Evolutionary conservation across 2,797 vertebrate species (phyloP).

Genomic region (Sebastes alutus): DNA sequence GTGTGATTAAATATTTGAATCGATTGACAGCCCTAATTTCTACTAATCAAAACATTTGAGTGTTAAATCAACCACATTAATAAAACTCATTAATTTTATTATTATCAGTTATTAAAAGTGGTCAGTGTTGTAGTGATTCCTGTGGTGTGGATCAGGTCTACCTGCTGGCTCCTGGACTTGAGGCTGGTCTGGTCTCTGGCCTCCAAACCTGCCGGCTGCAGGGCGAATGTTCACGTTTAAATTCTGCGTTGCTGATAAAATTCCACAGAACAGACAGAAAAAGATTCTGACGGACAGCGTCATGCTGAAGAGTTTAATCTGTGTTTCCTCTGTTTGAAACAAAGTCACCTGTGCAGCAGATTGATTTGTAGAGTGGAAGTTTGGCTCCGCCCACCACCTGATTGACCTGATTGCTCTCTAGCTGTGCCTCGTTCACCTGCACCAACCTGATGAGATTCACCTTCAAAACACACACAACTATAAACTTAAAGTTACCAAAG

Average conservation of each 20-base stretch:
- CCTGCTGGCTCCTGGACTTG: constrained; percentile 7
- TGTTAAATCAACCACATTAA: too few species aligned
- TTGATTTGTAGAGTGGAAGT: constrained; percentile 5
- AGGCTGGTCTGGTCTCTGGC: neutral
- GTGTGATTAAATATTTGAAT: too few species aligned
- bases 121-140: neutral
- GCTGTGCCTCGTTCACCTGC: constrained; percentile 29
- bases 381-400: constrained; percentile 28
- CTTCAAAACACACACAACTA: rapidly evolving
- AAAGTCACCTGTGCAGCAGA: neutral
- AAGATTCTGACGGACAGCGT: rapidly evolving
- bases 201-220: neutral
- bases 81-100: too few species aligned
- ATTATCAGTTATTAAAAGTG: neutral
- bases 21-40: too few species aligned
- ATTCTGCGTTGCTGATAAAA: neutral
- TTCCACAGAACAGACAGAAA: neutral
- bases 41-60: too few species aligned
- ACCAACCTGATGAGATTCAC: neutral
- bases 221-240: neutral
- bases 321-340: neutral
- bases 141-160: neutral
- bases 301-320: neutral
- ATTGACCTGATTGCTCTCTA: constrained; percentile 30
- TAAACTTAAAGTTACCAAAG: too few species aligned